These are phyloP conservation scores for Parnassius glacialis DNA, from an alignment of 2,888 invertebrate species.

Conservation along the genomic window DNA sequence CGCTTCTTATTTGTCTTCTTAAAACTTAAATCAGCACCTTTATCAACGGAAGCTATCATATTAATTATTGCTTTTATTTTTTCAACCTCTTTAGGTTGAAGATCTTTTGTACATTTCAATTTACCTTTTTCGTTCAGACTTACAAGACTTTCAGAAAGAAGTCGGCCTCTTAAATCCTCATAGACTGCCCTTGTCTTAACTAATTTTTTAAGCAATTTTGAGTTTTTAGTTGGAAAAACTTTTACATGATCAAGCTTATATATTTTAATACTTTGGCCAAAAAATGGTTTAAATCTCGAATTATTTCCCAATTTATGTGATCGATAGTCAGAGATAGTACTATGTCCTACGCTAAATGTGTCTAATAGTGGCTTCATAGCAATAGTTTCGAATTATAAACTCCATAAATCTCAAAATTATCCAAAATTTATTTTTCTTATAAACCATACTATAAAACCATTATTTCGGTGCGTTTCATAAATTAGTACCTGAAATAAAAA, in stretches of 20 bases:
- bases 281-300: slow-evolving; percentile 21
- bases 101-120: slow-evolving; percentile 30
- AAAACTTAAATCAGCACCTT: slow-evolving; percentile 38
- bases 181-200: slow-evolving; percentile 55
- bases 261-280: slow-evolving; percentile 7
- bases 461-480: no score
- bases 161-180: slow-evolving; percentile 49
- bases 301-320: slow-evolving; percentile 22
- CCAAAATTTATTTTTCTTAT: no score
- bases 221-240: slow-evolving; percentile 46
- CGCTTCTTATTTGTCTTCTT: slow-evolving; percentile 27
- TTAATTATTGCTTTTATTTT: slow-evolving; percentile 20
- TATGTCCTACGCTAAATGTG: slow-evolving; percentile 6
- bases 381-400: background rate
- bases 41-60: slow-evolving; percentile 39
- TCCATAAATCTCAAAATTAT: no score
- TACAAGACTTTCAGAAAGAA: slow-evolving; percentile 44
- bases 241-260: slow-evolving; percentile 11
- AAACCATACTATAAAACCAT: no score
- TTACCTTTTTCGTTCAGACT: slow-evolving; percentile 37
- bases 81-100: slow-evolving; percentile 24
- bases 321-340: slow-evolving; percentile 3
- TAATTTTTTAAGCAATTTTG: slow-evolving; percentile 49
- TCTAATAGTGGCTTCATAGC: slow-evolving; percentile 16
- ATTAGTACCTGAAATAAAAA: no score